phyloP scores from a whole-genome alignment of 2,113 vertebrate species.

The Callochromis pleurospilus region DNA sequence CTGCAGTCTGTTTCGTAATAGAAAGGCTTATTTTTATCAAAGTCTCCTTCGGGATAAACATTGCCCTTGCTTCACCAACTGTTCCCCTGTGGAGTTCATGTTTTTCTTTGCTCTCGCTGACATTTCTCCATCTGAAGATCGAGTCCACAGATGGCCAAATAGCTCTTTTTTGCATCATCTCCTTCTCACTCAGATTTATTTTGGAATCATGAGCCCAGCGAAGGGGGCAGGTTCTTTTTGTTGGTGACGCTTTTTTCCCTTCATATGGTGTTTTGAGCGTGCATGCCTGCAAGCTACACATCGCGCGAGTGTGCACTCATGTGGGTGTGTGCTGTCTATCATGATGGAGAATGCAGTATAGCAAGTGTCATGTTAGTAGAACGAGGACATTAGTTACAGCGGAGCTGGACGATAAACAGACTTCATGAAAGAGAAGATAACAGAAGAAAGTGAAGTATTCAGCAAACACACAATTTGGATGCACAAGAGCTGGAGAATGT shows the following conservation, averaged over 20 bases:
- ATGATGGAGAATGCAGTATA: background rate
- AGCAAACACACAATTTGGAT: background rate
- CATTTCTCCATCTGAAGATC: conserved; percentile 22
- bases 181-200: conserved; percentile 6
- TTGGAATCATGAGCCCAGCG: background rate
- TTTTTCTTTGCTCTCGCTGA: background rate
- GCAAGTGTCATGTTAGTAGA: conserved; percentile 10
- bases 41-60: background rate
- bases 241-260: background rate
- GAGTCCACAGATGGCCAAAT: conserved; percentile 35
- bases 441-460: background rate
- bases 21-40: background rate
- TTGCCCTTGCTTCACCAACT: background rate
- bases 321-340: conserved; percentile 8
- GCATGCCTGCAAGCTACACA: background rate
- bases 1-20: background rate
- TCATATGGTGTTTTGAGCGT: background rate
- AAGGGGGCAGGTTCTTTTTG: background rate
- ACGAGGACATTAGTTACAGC: background rate
- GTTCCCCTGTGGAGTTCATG: background rate
- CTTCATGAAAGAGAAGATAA: background rate
- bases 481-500: background rate
- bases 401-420: conserved; percentile 20
- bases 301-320: background rate
- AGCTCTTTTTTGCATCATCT: background rate